Conservation (phyloP, 2,888 invertebrate species). For the Drosophila robusta region DNA sequence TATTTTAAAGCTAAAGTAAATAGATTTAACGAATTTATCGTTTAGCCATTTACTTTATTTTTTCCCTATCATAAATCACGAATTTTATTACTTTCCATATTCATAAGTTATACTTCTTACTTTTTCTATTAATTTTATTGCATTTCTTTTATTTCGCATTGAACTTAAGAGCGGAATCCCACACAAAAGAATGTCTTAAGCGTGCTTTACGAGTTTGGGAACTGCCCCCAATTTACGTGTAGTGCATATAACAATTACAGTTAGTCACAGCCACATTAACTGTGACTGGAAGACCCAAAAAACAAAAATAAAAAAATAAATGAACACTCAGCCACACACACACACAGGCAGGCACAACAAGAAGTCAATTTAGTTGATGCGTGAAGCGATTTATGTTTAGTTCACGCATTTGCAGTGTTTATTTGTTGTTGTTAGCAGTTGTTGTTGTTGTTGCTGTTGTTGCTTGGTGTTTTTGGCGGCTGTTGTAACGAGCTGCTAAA, state of each 20-base stretch:
- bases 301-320: neutral
- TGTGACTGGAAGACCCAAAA: neutral
- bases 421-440: slow-evolving; percentile 30
- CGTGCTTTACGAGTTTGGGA: neutral
- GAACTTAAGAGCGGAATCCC: slow-evolving; percentile 2
- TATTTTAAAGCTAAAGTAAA: neutral
- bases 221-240: slow-evolving; percentile 25
- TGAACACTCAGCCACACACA: neutral
- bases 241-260: slow-evolving; percentile 48
- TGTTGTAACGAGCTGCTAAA: slow-evolving; percentile 74
- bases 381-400: slow-evolving; percentile 70
- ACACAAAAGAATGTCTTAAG: neutral
- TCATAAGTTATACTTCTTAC: neutral
- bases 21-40: too few species aligned
- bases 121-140: slow-evolving; percentile 8
- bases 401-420: slow-evolving; percentile 54
- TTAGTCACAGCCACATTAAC: slow-evolving; percentile 48
- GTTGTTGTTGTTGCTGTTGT: slow-evolving; percentile 15
- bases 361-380: slow-evolving; percentile 72
- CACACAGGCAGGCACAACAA: slow-evolving; percentile 1
- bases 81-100: neutral
- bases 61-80: neutral
- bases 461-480: slow-evolving; percentile 60
- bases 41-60: neutral
- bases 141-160: neutral